Base-by-base conservation (phyloP, 2,797 vertebrate genomes). In the Benthosema pterotum region DNA sequence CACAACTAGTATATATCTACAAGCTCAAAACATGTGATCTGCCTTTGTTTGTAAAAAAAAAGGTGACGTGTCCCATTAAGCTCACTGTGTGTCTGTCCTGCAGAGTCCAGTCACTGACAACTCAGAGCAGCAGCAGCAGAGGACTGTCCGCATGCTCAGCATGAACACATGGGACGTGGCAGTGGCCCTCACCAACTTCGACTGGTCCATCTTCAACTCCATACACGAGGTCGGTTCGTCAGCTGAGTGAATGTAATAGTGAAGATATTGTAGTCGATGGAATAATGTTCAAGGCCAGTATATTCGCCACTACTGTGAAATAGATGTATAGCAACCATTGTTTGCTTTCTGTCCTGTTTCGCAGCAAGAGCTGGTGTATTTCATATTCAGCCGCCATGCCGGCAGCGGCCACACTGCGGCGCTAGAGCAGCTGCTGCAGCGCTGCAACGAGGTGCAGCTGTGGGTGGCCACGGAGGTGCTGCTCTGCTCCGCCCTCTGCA, bases 391-490 rank as follows among this genome's bases (percentile, higher is more conserved):
- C 84, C 95, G 95, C 69, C 94, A 95, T 60, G 89, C 93, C 0
- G 91, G 84, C 52, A 87, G 92, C 1, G 89, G 90, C 79, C 94
- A 94, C 88, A 96, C 95, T 0, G 90, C 85, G 77, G 94, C 94
- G 54, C 89, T 99, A 61, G 96, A 95, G 85, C 92, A 97, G 68
- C 87, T 99, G 70, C 94, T 99, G 68, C 97, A 98, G 81, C 94
- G 97, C 62, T 98, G 95, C 81, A 96, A 99, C 0, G 96, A 99
- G 43, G 94, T 98, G 57, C 97, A 99, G 87, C 93, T 97, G 62
- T 99, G 97, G 97, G 96, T 99, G 56, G 96, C 96, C 92, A 98
- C 96, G 0, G 96, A 99, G 86, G 94, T 98, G 63, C 92, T 99
- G 47, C 93, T 98, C 53, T 99, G 97, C 67, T 83, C 90, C 12